Evolutionary conservation across 2,113 vertebrate species (phyloP).

Genomic region (Paramisgurnus dabryanus): DNA sequence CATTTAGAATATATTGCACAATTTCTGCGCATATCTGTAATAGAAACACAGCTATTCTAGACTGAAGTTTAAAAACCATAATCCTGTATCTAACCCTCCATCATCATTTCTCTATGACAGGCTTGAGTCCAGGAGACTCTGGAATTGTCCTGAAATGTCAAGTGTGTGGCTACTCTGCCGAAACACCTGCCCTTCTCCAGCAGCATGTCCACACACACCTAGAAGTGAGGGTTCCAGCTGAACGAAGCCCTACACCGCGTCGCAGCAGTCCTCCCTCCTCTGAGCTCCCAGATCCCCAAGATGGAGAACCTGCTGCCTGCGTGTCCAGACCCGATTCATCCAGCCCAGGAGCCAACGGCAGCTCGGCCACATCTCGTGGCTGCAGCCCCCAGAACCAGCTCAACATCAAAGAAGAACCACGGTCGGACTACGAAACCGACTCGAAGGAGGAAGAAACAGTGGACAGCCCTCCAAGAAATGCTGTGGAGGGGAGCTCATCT

Average conservation of each 20-base stretch:
- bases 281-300: constrained; percentile 62
- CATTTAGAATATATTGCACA: no score
- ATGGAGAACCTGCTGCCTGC: constrained; percentile 55
- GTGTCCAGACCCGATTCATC: constrained; percentile 70
- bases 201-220: constrained; percentile 82
- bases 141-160: constrained; percentile 79
- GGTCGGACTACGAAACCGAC: constrained; percentile 70
- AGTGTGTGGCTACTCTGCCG: constrained; percentile 80
- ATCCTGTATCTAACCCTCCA: neutral
- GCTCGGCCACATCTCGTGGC: constrained; percentile 68
- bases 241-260: constrained; percentile 66
- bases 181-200: constrained; percentile 80
- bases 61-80: neutral
- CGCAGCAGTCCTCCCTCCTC: constrained; percentile 60
- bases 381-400: constrained; percentile 62
- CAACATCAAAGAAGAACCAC: constrained; percentile 84
- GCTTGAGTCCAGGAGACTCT: constrained; percentile 76
- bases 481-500: constrained; percentile 56
- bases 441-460: constrained; percentile 26
- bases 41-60: no score
- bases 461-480: constrained; percentile 50
- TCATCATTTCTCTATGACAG: constrained; percentile 59
- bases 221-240: constrained; percentile 67
- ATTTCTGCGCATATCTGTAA: no score
- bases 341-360: constrained; percentile 75